Base-by-base conservation (phyloP, 2,888 invertebrate genomes). In the Diadegma fenestrale region DNA sequence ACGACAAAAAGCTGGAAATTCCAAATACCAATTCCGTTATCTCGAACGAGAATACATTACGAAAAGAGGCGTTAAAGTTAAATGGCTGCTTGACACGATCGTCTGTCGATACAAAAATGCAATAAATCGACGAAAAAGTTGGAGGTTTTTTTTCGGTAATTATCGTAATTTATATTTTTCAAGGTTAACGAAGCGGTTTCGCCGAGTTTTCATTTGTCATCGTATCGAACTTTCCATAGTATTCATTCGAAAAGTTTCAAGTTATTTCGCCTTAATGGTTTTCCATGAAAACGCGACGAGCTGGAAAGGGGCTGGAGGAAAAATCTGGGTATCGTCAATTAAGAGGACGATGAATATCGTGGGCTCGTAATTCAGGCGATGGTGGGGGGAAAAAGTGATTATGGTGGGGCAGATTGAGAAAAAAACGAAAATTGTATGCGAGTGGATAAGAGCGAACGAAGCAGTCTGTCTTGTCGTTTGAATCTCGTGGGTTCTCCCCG, bases 311-410 rank as follows among this genome's bases (percentile, higher is more conserved):
- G 12, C 26, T 12, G 5, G 26, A 14, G 14, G 58, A 26, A 54
- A 30, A 66, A 41, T 26, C 58, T 61, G 33, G 26, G 43, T 19
- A 68, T 82, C 64, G 19, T 73, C 19, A 43, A 77, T 73, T 51
- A 68, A 45, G 58, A 58, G n/a, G 68, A 41, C 8, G 37, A 73
- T 79, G 75, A 75, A 75, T 79, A 73, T 43, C 78, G 41, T 58
- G 73, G 30, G 14, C 54, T n/a, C n/a, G 80, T 66, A 22, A 73
- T 66, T 64, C 26, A 22, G 14, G 45, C 58, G 51, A 26, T 33
- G 45, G 30, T 8, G 30, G 19, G 17, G n/a, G n/a, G 48, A 45
- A 14, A 63, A 51, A 61, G 12, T 12, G 26, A 48, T 22, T 19
- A 17, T n/a, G 43, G 33, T 33, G 33, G 43, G 51, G 41, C 51